Base-by-base conservation (phyloP, 2,113 vertebrate species). In the Hippocampus mohnikei region DNA sequence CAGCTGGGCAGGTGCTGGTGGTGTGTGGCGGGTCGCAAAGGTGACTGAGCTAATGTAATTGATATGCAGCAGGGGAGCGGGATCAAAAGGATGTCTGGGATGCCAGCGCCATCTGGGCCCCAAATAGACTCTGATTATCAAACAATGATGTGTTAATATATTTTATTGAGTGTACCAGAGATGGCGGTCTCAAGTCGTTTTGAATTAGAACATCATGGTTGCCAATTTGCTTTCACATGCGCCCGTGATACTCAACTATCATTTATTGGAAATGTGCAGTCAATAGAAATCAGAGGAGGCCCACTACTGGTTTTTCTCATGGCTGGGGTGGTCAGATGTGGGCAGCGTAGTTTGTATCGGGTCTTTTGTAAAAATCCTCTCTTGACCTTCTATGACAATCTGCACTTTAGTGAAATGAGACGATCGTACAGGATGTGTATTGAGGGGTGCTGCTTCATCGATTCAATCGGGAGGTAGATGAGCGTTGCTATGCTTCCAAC, bases 1-100 rank as follows among this genome's bases (percentile, higher is more conserved):
- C 12, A 33, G 61, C 33, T 5, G 42, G 83, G 61, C 84, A 81
- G 84, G 84, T 82, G 85, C 63, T 71, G 55, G 1, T 68, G 68
- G 64, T 60, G 79, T 71, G 44, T 11, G 71, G 69, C 59, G 77
- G 74, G 74, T 69, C 82, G 83, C 74, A 87, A 89, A 88, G 85
- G 88, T 88, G 84, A 81, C 84, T 82, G 83, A 87, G 87, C 81
- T 84, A 73, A 85, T 85, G 89, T 84, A 81, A 88, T 83, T 83
- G 83, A 88, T 88, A 91, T 73, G 82, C 66, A 70, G 73, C 73
- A 41, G 50, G 83, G 82, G 79, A 50, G 71, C 25, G 52, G 76
- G 70, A 85, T 89, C 85, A 89, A 87, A 91, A 77, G 70, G 80
- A 84, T 85, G 75, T 8, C 66, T 84, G 69, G 66, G 72, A 89